A percentile compares a stretch with the other conserved stretches of the same genome.
These are phyloP conservation scores for Temnothorax ravouxi DNA, from an alignment of 2,888 invertebrate genomes.

Conservation along the genomic window DNA sequence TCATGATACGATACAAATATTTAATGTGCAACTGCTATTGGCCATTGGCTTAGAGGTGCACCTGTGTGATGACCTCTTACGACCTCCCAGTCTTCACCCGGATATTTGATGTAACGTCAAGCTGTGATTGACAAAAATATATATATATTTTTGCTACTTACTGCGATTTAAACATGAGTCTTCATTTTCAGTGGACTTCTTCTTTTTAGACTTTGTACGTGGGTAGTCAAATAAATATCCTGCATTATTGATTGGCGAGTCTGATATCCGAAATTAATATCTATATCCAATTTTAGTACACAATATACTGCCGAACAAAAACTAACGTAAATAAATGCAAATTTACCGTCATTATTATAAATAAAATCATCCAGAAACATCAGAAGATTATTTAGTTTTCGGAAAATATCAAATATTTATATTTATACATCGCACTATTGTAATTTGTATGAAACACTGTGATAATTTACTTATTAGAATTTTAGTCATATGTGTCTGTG, in stretches of 20 bases:
- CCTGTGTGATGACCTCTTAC: conserved; percentile 10
- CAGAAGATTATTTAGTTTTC: conserved; percentile 55
- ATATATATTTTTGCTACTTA: background rate
- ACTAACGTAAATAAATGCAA: background rate
- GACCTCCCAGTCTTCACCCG: background rate
- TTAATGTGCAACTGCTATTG: conserved; percentile 36
- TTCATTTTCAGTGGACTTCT: conserved; percentile 36
- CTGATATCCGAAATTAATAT: background rate
- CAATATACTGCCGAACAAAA: background rate
- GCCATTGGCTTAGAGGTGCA: background rate
- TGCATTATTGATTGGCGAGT: background rate
- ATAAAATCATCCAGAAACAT: conserved; percentile 39
- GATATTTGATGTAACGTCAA: conserved; percentile 21
- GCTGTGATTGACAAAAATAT: background rate
- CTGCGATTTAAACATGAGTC: background rate
- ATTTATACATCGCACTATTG: conserved; percentile 52
- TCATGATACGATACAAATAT: conserved; percentile 31
- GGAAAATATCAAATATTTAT: conserved; percentile 56
- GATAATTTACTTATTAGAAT: conserved; percentile 32
- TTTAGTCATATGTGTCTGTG: conserved; percentile 38
- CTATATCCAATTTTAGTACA: background rate
- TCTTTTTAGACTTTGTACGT: conserved; percentile 10
- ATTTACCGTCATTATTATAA: background rate
- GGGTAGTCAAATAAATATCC: conserved; percentile 25
- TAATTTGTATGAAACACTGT: conserved; percentile 34